Conservation (phyloP, 2,113 vertebrate genomes). For the Tyrannus savana region DNA sequence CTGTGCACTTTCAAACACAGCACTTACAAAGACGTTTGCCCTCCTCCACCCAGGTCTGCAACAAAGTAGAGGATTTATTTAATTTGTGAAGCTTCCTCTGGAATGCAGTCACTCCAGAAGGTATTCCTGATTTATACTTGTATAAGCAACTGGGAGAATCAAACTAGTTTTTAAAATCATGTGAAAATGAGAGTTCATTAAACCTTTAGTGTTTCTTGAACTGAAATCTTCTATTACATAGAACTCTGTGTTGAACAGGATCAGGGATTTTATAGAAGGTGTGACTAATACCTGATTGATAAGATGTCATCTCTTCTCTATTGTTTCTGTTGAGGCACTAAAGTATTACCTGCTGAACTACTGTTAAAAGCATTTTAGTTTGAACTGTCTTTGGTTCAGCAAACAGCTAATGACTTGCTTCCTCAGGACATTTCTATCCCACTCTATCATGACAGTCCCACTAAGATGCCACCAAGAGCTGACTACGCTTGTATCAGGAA, state of each 20-base stretch:
- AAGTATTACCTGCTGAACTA: neutral
- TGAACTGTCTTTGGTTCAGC: neutral
- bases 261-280: neutral
- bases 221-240: neutral
- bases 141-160: neutral
- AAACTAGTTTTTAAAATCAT: neutral
- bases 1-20: neutral
- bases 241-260: neutral
- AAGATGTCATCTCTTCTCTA: neutral
- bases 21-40: neutral
- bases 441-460: neutral
- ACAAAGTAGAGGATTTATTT: neutral
- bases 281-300: neutral
- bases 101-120: neutral
- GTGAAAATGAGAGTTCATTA: neutral
- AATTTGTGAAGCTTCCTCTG: neutral
- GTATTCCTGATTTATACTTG: neutral
- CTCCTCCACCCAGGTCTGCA: neutral
- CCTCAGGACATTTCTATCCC: neutral
- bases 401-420: neutral
- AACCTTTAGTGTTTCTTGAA: neutral
- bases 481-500: neutral
- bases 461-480: neutral
- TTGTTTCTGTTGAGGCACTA: neutral
- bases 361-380: neutral